These are phyloP conservation scores for Sisor rabdophorus DNA, from an alignment of 2,113 vertebrate genomes.

Conservation along the genomic window DNA sequence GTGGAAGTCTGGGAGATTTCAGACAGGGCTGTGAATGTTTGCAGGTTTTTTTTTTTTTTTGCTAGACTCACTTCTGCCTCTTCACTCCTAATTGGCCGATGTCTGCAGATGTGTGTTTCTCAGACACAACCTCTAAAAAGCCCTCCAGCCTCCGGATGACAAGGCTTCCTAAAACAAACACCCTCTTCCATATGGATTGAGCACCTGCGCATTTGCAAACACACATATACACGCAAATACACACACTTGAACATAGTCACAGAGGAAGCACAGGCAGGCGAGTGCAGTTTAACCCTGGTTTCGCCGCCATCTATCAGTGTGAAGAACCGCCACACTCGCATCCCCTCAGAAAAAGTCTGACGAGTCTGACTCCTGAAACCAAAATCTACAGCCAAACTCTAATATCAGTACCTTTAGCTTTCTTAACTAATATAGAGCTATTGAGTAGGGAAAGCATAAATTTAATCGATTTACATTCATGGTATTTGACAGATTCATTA, in stretches of 20 bases:
- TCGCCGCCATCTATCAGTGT: constrained; percentile 42
- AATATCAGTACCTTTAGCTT: background rate
- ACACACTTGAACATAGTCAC: background rate
- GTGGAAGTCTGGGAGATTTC: constrained; percentile 9
- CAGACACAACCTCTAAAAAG: constrained; percentile 35
- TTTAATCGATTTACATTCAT: no score
- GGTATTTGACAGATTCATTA: no score
- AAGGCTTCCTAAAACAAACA: constrained; percentile 42
- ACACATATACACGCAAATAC: background rate
- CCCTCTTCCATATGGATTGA: background rate
- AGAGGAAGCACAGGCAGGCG: constrained; percentile 30
- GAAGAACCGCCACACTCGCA: constrained; percentile 10
- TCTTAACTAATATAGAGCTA: background rate
- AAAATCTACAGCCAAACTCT: background rate
- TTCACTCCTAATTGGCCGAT: constrained; percentile 45
- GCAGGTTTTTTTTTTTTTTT: background rate
- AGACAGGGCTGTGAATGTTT: background rate
- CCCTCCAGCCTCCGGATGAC: constrained; percentile 43
- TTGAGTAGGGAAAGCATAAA: background rate
- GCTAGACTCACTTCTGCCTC: constrained; percentile 19
- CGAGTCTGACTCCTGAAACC: no score
- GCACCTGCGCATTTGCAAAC: constrained; percentile 7
- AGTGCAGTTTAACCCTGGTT: constrained; percentile 50
- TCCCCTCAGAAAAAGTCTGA: constrained; percentile 22
- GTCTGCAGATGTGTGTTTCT: constrained; percentile 39